Percentiles rank a stretch among this genome's conserved stretches.
Evolutionary conservation across 2,113 vertebrate genomes (phyloP).

Genomic region (Rynchops niger): DNA sequence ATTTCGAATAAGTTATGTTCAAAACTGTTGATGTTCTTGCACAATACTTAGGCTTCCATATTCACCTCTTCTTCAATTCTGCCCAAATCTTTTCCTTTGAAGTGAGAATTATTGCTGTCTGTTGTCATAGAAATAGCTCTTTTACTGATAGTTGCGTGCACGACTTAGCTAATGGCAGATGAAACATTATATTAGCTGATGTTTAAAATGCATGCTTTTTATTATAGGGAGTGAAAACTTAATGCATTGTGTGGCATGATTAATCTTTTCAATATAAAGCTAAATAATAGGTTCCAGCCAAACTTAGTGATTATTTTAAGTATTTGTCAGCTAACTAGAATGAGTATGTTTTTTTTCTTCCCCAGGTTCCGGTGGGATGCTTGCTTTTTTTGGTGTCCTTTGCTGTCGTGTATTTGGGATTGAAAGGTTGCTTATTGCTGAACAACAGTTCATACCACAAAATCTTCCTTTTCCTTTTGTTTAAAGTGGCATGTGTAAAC

Average conservation of each 20-base stretch:
- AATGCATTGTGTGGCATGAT: not conserved
- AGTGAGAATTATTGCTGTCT: not conserved
- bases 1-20: not conserved
- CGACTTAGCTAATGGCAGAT: not conserved
- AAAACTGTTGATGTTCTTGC: not conserved
- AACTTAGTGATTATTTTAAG: not conserved
- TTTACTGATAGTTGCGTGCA: not conserved
- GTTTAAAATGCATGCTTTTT: not conserved
- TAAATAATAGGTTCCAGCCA: not conserved
- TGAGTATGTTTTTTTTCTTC: not conserved
- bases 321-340: not conserved
- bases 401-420: not conserved
- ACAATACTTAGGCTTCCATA: not conserved
- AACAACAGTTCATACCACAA: not conserved
- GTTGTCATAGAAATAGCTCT: constrained; percentile 3
- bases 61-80: not conserved
- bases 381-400: not conserved
- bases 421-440: not conserved
- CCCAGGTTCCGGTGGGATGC: not conserved
- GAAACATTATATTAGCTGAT: not conserved
- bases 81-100: not conserved
- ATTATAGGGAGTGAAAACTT: not conserved
- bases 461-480: not conserved
- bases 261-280: constrained; percentile 6
- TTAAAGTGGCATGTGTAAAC: not conserved